A percentile compares a stretch with the other conserved stretches of the same genome.
phyloP scores from a whole-genome alignment of 1,140 invertebrate genomes.

The Araneus ventricosus region DNA sequence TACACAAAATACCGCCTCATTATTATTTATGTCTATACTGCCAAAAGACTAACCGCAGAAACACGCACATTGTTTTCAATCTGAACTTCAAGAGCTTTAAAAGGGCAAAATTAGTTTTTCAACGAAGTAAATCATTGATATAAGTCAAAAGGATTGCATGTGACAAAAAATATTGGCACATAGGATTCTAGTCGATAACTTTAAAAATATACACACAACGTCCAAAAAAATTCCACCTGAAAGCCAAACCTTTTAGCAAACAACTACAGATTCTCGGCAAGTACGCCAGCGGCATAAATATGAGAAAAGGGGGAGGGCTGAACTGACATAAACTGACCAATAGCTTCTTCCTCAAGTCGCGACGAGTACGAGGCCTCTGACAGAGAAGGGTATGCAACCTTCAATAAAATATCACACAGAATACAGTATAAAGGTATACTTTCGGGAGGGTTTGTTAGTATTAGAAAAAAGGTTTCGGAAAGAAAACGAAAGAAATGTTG shows the following conservation, averaged over 20 bases:
- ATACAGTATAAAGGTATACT: background rate
- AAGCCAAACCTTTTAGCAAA: background rate
- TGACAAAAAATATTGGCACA: background rate
- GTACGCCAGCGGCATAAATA: background rate
- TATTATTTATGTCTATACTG: too few species aligned
- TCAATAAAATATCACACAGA: constrained; percentile 22
- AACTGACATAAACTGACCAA: background rate
- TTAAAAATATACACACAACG: background rate
- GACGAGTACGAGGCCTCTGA: background rate
- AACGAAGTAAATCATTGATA: too few species aligned
- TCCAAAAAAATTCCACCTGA: background rate
- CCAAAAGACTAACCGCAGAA: too few species aligned
- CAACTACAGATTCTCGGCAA: background rate
- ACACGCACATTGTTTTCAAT: too few species aligned
- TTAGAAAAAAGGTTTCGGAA: too few species aligned
- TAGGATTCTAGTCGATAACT: background rate
- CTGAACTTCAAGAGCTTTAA: too few species aligned
- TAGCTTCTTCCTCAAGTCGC: background rate
- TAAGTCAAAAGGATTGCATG: too few species aligned
- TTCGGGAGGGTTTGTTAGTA: too few species aligned
- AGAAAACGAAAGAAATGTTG: too few species aligned
- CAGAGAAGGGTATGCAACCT: background rate
- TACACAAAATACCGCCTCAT: too few species aligned
- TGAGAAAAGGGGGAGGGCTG: background rate
- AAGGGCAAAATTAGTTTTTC: too few species aligned